Percentiles rank a stretch among this genome's conserved stretches.
Evolutionary conservation across 2,888 invertebrate species (phyloP).

Genomic region (Eurois occulta): DNA sequence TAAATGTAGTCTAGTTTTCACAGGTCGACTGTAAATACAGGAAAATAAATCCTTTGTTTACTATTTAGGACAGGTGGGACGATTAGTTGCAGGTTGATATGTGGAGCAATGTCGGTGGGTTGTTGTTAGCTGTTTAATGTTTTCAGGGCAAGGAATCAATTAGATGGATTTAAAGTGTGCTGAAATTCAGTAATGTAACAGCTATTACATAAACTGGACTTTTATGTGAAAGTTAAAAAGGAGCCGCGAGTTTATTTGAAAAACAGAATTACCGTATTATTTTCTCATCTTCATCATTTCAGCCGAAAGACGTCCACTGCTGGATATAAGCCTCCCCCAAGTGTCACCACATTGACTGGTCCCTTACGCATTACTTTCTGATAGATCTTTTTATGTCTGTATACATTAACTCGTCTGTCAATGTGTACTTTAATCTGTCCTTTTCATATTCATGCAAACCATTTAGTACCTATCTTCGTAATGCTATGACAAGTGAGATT

Average conservation of each 20-base stretch:
- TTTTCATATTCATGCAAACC: not conserved
- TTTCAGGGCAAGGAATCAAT: slow-evolving; percentile 31
- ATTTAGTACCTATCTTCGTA: not conserved
- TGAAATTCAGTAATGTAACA: slow-evolving; percentile 8
- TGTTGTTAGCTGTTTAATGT: not conserved
- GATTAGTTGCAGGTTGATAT: slow-evolving; percentile 41
- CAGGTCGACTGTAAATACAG: slow-evolving; percentile 38
- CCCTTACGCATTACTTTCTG: not conserved
- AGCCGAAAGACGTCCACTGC: too few relatives aligned
- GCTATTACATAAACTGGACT: not conserved
- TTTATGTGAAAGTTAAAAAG: not conserved
- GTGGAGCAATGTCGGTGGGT: slow-evolving; percentile 54
- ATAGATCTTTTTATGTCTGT: not conserved
- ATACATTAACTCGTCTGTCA: not conserved
- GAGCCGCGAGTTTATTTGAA: not conserved
- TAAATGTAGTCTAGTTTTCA: slow-evolving; percentile 31
- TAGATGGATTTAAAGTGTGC: slow-evolving; percentile 14
- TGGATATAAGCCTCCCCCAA: too few relatives aligned
- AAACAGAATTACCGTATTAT: not conserved
- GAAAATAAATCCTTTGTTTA: slow-evolving; percentile 56
- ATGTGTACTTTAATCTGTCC: not conserved
- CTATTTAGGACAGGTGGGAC: slow-evolving; percentile 49
- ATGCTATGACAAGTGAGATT: not conserved
- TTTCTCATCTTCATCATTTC: too few relatives aligned
- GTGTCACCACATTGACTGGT: too few relatives aligned